Evolutionary conservation across 2,113 vertebrate genomes (phyloP), one percentile per base, ranked within the genome.

Genomic region (Microtus pennsylvanicus): DNA sequence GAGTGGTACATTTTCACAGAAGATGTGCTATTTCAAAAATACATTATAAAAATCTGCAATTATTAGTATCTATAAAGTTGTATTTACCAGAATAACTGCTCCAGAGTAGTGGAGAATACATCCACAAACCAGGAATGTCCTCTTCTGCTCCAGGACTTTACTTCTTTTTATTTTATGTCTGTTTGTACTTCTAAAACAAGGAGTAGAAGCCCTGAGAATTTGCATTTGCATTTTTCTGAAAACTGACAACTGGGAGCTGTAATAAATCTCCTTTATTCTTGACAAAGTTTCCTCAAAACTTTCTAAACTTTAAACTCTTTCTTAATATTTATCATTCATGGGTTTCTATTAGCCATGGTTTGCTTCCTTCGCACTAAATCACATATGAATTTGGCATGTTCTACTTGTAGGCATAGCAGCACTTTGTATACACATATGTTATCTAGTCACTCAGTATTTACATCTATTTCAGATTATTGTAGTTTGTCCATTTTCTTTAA

Each of bases 401-500:
- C 38, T 72, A 50, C 16, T 7, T 67, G 13, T 45, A 11, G 14
- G 33, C 24, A 45, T 6, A 30, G 4, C 26, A 70, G 4, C 11
- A 22, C 35, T 70, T 70, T 30, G 13, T 1, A 52, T 42, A 80
- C 1, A 1, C 52, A 67, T 3, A 24, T 35, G n/a, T 87, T 74
- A 77, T 61, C 67, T 94, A 33, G 13, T 9, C 14, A 77, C 24
- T 93, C 67, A 69, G 61, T 11, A 74, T 89, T 94, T 78, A 82
- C 52, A 58, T 35, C 19, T 82, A 47, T n/a, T 92, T 74, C 21
- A 17, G 50, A 74, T 93, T 86, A 94, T 6, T 92, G 8, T 50
- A 82, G 87, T 91, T 81, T 38, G 52, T 93, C 58, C 63, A 22
- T 89, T 95, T 94, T 91, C 38, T 45, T 86, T 86, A 94, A 93